These are phyloP conservation scores for Danaus plexippus DNA, from an alignment of 1,140 invertebrate genomes.

Conservation along the genomic window DNA sequence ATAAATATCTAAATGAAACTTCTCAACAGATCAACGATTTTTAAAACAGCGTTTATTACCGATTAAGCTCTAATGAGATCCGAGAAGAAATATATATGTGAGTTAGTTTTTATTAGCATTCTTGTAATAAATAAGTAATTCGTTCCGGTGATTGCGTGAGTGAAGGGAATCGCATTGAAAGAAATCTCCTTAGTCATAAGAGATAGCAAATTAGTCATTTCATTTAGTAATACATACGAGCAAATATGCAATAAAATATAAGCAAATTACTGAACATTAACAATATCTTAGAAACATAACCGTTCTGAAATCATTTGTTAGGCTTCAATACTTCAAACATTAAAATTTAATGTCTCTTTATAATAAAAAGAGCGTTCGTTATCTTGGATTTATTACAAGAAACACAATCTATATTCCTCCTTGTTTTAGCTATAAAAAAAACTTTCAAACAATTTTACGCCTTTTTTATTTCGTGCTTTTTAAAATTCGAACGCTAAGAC, in stretches of 20 bases:
- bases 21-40: too few species aligned
- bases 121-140: slow-evolving; percentile 19
- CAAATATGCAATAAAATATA: not conserved
- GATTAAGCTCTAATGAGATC: too few species aligned
- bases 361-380: slow-evolving; percentile 29
- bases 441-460: slow-evolving; percentile 41
- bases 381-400: slow-evolving; percentile 32
- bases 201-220: not conserved
- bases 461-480: slow-evolving; percentile 46
- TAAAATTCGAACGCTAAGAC: slow-evolving; percentile 55
- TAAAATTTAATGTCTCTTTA: slow-evolving; percentile 27
- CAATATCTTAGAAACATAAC: not conserved
- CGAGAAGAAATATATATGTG: too few species aligned
- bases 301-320: too few species aligned
- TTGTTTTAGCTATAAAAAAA: slow-evolving; percentile 40
- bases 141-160: slow-evolving; percentile 18
- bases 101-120: too few species aligned
- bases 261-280: slow-evolving; percentile 4
- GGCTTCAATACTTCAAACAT: slow-evolving; percentile 11
- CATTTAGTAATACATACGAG: not conserved
- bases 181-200: not conserved
- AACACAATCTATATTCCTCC: slow-evolving; percentile 24
- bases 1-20: too few species aligned
- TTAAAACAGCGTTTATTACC: too few species aligned
- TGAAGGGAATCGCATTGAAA: not conserved